phyloP scores from a whole-genome alignment of 2,888 invertebrate genomes.

The Stenotaenia linearis region DNA sequence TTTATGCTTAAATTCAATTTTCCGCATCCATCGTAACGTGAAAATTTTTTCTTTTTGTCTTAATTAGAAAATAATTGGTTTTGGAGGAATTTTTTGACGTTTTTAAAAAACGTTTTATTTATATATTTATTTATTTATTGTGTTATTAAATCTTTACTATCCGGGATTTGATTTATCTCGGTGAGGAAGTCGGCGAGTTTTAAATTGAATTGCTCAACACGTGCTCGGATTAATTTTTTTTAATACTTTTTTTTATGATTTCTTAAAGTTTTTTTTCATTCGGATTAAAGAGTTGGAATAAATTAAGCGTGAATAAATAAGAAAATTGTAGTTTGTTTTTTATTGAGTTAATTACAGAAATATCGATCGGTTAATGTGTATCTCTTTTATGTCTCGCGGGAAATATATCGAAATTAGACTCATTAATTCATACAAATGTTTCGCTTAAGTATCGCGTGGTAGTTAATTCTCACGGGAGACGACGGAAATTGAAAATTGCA shows the following conservation, averaged over 20 bases:
- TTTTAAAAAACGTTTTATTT: no score
- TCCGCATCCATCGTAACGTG: not conserved
- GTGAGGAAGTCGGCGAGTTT: not conserved
- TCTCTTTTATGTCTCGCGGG: not conserved
- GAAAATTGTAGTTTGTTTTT: no score
- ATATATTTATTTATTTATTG: no score
- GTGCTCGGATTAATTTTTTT: not conserved
- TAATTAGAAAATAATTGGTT: no score
- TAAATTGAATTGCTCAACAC: not conserved
- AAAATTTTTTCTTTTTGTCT: no score
- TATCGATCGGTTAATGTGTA: not conserved
- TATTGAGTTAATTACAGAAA: not conserved
- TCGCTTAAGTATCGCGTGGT: not conserved
- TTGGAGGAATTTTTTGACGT: no score
- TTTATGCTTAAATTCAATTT: not conserved
- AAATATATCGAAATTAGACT: not conserved
- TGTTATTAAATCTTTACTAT: not conserved
- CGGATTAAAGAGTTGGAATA: no score
- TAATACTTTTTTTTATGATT: not conserved
- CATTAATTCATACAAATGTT: not conserved
- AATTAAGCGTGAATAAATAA: not conserved
- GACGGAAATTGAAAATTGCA: not conserved
- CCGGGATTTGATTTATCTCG: not conserved
- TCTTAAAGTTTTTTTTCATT: no score
- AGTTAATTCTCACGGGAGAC: not conserved